Evolutionary conservation across 2,113 vertebrate species (phyloP), one percentile per base, ranked within the genome.

Genomic region (Tamias sibiricus): DNA sequence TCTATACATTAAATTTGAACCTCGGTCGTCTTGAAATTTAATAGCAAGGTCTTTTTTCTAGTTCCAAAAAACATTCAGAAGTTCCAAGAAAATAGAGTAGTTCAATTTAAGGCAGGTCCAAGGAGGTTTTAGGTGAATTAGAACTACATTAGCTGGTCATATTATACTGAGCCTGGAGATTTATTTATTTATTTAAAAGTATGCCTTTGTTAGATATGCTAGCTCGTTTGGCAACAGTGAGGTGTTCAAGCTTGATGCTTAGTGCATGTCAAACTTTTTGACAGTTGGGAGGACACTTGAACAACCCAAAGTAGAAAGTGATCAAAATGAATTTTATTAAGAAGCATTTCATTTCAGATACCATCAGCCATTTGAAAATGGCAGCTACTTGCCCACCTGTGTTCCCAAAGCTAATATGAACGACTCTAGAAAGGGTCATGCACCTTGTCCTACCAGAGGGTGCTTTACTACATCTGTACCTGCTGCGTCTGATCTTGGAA

Each of bases 1-100:
- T 95, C 75, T 93, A 90, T 57, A 72, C 37, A 68, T 37, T 62
- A 88, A 6, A 52, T 87, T 95, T 91, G 81, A 57, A 26, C 54
- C 80, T 75, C 1, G 42, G 16, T 87, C 76, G 76, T 42, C 12
- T 40, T 64, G 82, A 86, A 85, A 87, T 92, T 85, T 83, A 87
- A 82, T 82, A 59, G 72, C 49, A 52, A 20, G 6, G 10, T 90
- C 71, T 64, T 62, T 76, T 68, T 37, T 32, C 19, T 35, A 37
- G 40, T 87, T 96, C 80, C 12, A n/a, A 3, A 59, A 57, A 76
- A 44, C 12, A 30, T 85, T 92, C 35, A 47, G 16, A 66, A 84
- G 75, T 62, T 28, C 69, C 52, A 81, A 74, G 44, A 87, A 95
- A 76, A 88, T 17, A 87, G 24, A 66, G n/a, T 54, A 9, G 24